phyloP scores from a whole-genome alignment of 2,797 vertebrate genomes.

The Phrynocephalus guinanensis region DNA sequence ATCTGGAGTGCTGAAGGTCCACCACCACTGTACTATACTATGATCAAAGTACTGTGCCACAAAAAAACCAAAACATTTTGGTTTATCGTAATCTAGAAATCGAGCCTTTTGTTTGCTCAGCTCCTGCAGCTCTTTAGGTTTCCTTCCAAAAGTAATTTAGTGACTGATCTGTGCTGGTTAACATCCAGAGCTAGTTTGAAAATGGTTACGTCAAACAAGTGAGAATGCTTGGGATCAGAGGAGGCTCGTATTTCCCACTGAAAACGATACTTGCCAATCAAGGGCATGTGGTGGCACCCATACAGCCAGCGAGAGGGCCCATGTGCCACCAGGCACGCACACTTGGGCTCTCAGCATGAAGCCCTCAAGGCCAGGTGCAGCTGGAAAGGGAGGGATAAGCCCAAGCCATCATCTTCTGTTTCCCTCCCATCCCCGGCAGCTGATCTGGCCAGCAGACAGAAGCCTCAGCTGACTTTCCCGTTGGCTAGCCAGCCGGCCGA shows the following conservation, averaged over 20 bases:
- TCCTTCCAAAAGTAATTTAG: neutral
- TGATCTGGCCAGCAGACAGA: slow-evolving; percentile 30
- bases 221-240: accelerated
- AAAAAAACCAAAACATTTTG: neutral
- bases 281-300: slow-evolving; percentile 1
- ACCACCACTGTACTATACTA: too few species aligned
- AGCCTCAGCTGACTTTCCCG: slow-evolving; percentile 43
- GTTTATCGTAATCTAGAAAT: neutral
- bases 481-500: slow-evolving; percentile 35
- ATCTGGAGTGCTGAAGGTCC: too few species aligned
- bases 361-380: slow-evolving; percentile 44
- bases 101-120: neutral
- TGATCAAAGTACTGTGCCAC: too few species aligned
- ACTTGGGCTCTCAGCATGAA: slow-evolving; percentile 8
- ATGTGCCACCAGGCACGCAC: neutral
- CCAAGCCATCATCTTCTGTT: neutral
- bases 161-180: neutral
- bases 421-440: slow-evolving; percentile 12
- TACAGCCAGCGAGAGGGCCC: neutral
- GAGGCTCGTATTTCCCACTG: neutral
- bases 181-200: slow-evolving; percentile 4
- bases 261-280: neutral
- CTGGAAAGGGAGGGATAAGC: neutral
- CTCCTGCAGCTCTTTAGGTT: neutral
- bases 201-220: slow-evolving; percentile 19